Conservation (phyloP, 2,113 vertebrate genomes). For the Xiphophorus hellerii region DNA sequence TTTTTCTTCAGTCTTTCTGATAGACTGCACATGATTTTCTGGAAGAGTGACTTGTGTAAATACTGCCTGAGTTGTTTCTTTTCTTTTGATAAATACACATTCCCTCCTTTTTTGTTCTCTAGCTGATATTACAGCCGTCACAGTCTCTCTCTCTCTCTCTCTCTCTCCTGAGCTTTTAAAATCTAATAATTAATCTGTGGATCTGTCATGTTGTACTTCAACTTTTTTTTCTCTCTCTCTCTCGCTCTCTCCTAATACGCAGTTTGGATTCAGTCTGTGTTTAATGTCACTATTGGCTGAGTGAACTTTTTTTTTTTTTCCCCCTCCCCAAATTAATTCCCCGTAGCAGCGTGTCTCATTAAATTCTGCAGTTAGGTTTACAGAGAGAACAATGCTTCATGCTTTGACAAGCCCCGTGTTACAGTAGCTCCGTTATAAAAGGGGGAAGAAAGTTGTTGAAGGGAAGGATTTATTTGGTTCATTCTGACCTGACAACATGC, state of each 20-base stretch:
- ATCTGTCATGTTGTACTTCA: background rate
- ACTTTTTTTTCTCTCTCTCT: background rate
- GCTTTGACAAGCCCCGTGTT: constrained; percentile 4
- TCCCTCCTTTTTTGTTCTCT: background rate
- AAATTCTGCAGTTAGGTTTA: background rate
- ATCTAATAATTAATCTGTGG: constrained; percentile 1
- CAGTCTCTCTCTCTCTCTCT: background rate
- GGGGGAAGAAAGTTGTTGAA: background rate
- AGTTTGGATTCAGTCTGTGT: constrained; percentile 11
- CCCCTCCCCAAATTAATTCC: background rate
- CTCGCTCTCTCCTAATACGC: background rate
- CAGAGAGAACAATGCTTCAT: constrained; percentile 1
- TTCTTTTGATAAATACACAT: background rate
- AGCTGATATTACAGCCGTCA: constrained; percentile 5
- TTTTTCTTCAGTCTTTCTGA: too few relatives aligned
- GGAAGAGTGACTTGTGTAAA: background rate
- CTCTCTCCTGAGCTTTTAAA: background rate
- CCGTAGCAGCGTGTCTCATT: constrained; percentile 9
- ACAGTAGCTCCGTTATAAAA: background rate
- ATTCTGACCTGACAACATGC: constrained; percentile 53
- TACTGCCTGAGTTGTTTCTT: background rate
- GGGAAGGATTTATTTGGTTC: constrained; percentile 41
- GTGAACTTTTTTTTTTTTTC: background rate
- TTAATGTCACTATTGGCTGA: constrained; percentile 12
- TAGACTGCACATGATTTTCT: too few relatives aligned